Evolutionary conservation across 2,888 invertebrate species (phyloP), one percentile per base, ranked within the genome.

Genomic region (Limnephilus marmoratus): DNA sequence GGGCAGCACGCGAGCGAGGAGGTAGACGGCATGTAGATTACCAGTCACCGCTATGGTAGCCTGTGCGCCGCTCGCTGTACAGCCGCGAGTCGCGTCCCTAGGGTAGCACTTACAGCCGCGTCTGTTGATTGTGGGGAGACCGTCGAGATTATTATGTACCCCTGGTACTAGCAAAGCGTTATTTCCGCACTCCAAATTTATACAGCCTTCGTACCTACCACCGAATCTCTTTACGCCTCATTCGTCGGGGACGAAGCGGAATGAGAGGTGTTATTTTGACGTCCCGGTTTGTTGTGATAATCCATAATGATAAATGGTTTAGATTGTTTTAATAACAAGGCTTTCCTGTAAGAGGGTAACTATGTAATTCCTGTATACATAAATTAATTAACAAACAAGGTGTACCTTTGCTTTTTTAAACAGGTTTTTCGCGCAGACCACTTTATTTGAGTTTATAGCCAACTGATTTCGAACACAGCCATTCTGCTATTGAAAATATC

Each of bases 101-200:
- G 85, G 90, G 92, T 34, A 82, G 90, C 91, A 92, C 90, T 91
- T 83, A 83, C 91, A 85, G 89, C 90, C 83, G 81, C n/a, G 91
- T 85, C 92, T 91, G 90, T 86, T 92, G 92, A 91, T 92, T 92
- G 92, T 89, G 85, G 91, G 91, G 92, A 81, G 85, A 85, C 89
- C 85, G 91, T 91, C 81, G 91, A 89, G 92, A 92, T 92, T 88
- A 92, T 85, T 90, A 90, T 90, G 90, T 92, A 90, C 92, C 91
- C 90, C 90, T 90, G 92, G 85, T 34, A 85, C 91, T 34, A n/a
- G 41, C 49, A 90, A 81, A 91, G 85, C 91, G 90, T 85, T 85
- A 92, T 92, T 91, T 91, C 92, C 92, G 41, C 92, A 90, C 87
- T 90, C 92, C 29, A 87, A 92, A 92, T 92, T 92, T 92, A 91